Conservation (phyloP, 2,797 vertebrate genomes). For the Clarias laeviceps region DNA sequence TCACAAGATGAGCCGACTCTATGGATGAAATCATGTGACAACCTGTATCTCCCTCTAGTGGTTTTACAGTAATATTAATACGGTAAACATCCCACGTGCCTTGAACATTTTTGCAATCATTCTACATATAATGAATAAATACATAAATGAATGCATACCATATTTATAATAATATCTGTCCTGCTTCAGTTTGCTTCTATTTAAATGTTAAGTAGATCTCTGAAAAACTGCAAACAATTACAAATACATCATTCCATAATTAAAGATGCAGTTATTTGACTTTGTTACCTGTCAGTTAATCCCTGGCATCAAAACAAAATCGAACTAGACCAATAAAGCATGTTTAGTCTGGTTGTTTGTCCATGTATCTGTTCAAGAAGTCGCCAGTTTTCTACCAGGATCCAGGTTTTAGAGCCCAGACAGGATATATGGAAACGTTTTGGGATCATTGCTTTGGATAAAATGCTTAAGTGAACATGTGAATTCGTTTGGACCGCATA, state of each 20-base stretch:
- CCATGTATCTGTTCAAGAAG: background rate
- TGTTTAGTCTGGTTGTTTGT: background rate
- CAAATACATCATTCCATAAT: background rate
- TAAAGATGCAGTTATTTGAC: background rate
- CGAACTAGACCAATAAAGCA: background rate
- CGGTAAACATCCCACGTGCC: too few relatives aligned
- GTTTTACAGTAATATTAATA: background rate
- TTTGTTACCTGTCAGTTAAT: background rate
- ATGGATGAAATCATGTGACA: conserved; percentile 9
- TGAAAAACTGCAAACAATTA: background rate
- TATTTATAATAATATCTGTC: background rate
- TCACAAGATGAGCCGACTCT: background rate
- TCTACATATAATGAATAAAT: background rate
- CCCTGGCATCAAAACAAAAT: background rate
- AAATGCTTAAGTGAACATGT: background rate
- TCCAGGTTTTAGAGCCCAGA: background rate
- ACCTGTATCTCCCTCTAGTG: conserved; percentile 42
- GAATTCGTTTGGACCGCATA: background rate
- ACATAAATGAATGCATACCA: background rate
- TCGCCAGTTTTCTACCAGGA: background rate
- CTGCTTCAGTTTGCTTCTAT: background rate
- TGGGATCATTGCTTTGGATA: background rate
- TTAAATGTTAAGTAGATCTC: background rate
- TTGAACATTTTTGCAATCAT: background rate
- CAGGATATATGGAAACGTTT: background rate